Percentiles rank a stretch among this genome's conserved stretches.
Conservation (phyloP, 2,113 vertebrate species). For the Girardinichthys multiradiatus region DNA sequence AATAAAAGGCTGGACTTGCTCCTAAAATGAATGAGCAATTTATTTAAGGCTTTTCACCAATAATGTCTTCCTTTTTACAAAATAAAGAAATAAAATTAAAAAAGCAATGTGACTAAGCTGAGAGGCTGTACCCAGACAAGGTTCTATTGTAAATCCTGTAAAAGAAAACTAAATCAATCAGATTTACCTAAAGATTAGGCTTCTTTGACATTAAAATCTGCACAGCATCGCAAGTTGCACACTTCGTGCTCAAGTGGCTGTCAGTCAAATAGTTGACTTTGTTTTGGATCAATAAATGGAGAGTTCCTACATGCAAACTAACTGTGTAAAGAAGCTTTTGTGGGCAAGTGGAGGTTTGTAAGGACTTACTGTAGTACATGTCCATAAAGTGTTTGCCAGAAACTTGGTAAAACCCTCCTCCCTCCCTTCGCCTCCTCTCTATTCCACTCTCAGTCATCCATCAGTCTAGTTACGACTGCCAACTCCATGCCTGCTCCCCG, state of each 20-base stretch:
- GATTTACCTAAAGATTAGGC: conserved; percentile 1
- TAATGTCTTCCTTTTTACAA: neutral
- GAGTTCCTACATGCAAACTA: conserved; percentile 5
- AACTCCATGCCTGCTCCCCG: conserved; percentile 51
- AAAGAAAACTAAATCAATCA: neutral
- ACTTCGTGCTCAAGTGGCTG: conserved; percentile 1
- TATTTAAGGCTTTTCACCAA: neutral
- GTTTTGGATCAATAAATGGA: conserved; percentile 7
- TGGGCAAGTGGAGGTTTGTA: conserved; percentile 44
- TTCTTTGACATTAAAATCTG: conserved; percentile 5
- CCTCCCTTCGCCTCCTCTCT: neutral
- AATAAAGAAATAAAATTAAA: neutral
- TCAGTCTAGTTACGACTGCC: conserved; percentile 77
- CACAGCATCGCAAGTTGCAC: neutral
- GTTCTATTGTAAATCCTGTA: conserved; percentile 3
- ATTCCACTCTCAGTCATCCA: conserved; percentile 69
- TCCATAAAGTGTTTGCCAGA: conserved; percentile 64
- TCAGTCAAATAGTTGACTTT: conserved; percentile 29
- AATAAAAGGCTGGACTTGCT: neutral
- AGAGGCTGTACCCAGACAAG: neutral
- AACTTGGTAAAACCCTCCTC: conserved; percentile 27
- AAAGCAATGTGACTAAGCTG: neutral
- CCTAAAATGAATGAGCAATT: neutral
- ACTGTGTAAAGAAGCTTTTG: conserved; percentile 42
- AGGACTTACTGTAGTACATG: conserved; percentile 60